phyloP scores from a whole-genome alignment of 2,888 invertebrate genomes.

The Actias luna region DNA sequence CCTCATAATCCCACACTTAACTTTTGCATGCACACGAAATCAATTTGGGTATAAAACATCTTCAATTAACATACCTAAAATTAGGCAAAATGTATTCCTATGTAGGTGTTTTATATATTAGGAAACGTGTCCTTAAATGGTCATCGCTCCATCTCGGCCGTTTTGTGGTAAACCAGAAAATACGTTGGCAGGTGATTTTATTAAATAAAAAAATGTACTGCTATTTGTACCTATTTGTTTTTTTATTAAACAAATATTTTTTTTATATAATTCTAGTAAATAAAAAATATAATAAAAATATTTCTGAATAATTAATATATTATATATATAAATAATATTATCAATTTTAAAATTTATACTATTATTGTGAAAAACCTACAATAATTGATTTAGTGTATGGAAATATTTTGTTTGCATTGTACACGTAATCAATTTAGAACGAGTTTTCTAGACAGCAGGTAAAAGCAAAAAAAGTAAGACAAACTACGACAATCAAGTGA shows the following conservation, averaged over 20 bases:
- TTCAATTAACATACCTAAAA: conserved; percentile 6
- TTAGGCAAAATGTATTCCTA: not conserved
- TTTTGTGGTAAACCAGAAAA: not conserved
- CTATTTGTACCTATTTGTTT: not conserved
- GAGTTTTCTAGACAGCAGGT: too few relatives aligned
- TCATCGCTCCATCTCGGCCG: not conserved
- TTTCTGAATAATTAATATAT: not conserved
- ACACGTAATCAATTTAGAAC: too few relatives aligned
- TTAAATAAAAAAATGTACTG: not conserved
- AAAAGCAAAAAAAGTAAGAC: too few relatives aligned
- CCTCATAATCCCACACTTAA: not conserved
- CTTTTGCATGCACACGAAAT: not conserved
- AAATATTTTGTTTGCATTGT: too few relatives aligned
- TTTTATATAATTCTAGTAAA: too few relatives aligned
- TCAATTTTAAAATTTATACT: too few relatives aligned
- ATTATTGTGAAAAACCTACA: too few relatives aligned
- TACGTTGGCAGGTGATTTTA: not conserved
- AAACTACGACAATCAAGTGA: too few relatives aligned
- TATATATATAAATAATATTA: too few relatives aligned
- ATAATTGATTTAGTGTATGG: too few relatives aligned
- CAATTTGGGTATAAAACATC: conserved; percentile 1
- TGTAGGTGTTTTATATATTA: conserved; percentile 8
- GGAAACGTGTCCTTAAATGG: not conserved
- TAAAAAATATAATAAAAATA: not conserved
- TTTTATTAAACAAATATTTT: not conserved